These are phyloP conservation scores for Caracal caracal DNA, from an alignment of 2,113 vertebrate genomes.

Conservation along the genomic window DNA sequence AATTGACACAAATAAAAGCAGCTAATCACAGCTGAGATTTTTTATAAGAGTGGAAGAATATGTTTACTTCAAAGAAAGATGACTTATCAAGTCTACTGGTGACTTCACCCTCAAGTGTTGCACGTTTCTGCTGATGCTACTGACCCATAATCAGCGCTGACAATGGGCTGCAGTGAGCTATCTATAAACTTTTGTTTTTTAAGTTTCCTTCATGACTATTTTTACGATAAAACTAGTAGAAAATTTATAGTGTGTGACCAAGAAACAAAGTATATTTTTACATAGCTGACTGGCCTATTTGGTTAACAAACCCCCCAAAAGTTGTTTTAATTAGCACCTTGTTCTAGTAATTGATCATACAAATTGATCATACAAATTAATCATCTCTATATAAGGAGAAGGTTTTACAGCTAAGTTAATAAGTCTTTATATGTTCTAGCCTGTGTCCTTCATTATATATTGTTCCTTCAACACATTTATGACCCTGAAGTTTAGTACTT, in stretches of 20 bases:
- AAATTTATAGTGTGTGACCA: background rate
- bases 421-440: background rate
- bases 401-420: background rate
- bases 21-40: background rate
- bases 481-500: background rate
- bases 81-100: background rate
- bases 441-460: background rate
- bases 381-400: background rate
- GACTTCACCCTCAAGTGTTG: background rate
- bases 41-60: slow-evolving; percentile 33
- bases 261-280: slow-evolving; percentile 16
- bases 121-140: background rate
- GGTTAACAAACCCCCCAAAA: background rate
- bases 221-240: background rate
- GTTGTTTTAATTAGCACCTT: background rate
- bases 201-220: background rate
- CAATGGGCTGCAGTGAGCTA: background rate
- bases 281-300: background rate
- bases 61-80: slow-evolving; percentile 22
- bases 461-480: background rate
- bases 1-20: slow-evolving; percentile 40
- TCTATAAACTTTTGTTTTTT: background rate
- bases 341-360: background rate
- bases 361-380: background rate
- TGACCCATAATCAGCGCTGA: background rate